Conservation (phyloP, 2,797 vertebrate genomes). For the Erithacus rubecula region DNA sequence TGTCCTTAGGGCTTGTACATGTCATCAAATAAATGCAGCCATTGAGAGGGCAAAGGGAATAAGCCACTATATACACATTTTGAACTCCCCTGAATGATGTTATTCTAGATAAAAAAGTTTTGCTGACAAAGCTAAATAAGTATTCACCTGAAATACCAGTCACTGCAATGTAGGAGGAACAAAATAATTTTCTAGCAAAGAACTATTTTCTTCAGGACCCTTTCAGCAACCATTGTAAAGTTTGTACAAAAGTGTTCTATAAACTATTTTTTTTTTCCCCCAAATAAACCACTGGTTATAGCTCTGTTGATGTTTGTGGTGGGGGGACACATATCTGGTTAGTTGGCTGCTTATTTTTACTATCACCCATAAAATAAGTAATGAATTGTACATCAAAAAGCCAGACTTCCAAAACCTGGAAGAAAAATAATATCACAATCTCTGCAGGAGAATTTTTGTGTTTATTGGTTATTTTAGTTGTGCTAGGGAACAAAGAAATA, state of each 20-base stretch:
- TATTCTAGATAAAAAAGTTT: not conserved
- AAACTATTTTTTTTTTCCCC: not conserved
- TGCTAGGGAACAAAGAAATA: slow-evolving; percentile 1
- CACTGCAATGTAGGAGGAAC: not conserved
- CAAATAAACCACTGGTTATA: not conserved
- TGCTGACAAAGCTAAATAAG: not conserved
- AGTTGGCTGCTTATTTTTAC: not conserved
- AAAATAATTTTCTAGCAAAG: not conserved
- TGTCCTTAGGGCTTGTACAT: not conserved
- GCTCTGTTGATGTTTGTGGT: not conserved
- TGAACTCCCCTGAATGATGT: not conserved
- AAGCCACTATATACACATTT: not conserved
- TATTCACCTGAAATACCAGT: not conserved
- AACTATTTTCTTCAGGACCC: not conserved
- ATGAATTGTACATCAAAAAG: slow-evolving; percentile 26
- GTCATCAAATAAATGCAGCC: not conserved
- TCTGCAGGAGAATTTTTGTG: not conserved
- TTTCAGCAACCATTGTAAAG: not conserved
- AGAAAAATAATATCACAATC: not conserved
- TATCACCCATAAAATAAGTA: slow-evolving; percentile 15
- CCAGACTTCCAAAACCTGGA: not conserved
- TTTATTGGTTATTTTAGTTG: slow-evolving; percentile 8
- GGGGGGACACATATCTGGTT: not conserved
- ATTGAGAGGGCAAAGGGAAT: not conserved
- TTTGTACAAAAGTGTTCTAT: not conserved